phyloP scores from a whole-genome alignment of 2,113 vertebrate genomes.

The Caranx melampygus region DNA sequence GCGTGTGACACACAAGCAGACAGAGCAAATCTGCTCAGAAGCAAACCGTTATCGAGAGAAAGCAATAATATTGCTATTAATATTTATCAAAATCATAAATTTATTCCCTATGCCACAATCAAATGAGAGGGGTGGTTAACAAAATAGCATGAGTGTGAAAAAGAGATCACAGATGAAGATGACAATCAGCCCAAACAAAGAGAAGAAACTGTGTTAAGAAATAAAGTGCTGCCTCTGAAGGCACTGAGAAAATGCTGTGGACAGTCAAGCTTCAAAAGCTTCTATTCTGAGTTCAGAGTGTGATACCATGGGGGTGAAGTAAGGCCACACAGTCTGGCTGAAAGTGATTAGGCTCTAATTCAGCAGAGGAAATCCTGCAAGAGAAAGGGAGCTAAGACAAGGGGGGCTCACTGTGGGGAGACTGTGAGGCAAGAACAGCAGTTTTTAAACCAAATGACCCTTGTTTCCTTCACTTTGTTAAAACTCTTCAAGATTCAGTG shows the following conservation, averaged over 20 bases:
- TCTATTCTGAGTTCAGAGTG: conserved; percentile 20
- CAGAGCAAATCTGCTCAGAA: background rate
- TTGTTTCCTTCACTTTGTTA: conserved; percentile 3
- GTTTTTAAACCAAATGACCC: conserved; percentile 27
- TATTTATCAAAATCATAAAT: background rate
- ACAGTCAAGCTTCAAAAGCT: conserved; percentile 22
- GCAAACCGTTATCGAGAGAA: background rate
- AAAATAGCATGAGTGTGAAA: background rate
- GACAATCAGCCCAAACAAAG: conserved; percentile 17
- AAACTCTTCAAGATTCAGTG: conserved; percentile 6
- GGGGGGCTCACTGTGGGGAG: background rate
- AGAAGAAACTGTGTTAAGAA: conserved; percentile 1
- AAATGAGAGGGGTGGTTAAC: background rate
- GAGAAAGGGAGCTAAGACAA: conserved; percentile 13
- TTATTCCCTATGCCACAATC: background rate
- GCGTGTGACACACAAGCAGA: background rate
- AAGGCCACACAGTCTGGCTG: conserved; percentile 37
- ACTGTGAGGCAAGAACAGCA: background rate
- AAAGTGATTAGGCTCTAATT: conserved; percentile 47
- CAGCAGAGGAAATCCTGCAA: conserved; percentile 45
- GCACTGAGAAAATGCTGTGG: conserved; percentile 24
- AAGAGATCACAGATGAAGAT: background rate
- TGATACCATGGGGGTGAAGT: conserved; percentile 25
- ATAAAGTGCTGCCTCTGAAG: conserved; percentile 20
- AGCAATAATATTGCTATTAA: background rate